These are phyloP conservation scores for Erithacus rubecula DNA, from an alignment of 2,797 vertebrate genomes.

Conservation along the genomic window DNA sequence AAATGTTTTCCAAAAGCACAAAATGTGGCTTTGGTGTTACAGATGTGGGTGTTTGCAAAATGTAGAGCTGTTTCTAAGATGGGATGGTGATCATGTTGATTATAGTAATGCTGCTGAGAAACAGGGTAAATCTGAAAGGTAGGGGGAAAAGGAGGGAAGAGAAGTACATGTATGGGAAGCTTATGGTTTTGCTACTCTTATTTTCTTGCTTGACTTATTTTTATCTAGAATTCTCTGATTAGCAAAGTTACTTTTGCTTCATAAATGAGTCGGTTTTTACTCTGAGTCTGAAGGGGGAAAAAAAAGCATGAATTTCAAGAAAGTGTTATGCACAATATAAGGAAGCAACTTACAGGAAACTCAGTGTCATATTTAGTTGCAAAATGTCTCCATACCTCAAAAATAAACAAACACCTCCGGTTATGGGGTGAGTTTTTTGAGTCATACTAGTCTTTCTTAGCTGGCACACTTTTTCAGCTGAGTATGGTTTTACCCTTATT, in stretches of 20 bases:
- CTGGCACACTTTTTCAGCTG: not conserved
- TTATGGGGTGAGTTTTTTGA: not conserved
- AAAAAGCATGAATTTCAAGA: not conserved
- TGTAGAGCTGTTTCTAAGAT: not conserved
- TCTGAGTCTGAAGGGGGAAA: not conserved
- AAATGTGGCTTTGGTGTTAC: not conserved
- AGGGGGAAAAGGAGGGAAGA: not conserved
- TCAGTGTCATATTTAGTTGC: constrained; percentile 16
- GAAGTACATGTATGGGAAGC: not conserved
- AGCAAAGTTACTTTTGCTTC: constrained; percentile 13
- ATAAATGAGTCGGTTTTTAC: constrained; percentile 10
- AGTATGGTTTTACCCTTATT: not conserved
- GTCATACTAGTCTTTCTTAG: constrained; percentile 1
- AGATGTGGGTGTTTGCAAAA: not conserved
- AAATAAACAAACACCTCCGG: constrained; percentile 48
- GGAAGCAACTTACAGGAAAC: constrained; percentile 54
- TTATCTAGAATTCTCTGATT: not conserved
- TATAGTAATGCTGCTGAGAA: not conserved
- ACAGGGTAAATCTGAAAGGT: not conserved
- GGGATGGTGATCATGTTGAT: not conserved
- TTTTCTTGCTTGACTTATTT: not conserved
- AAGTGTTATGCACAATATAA: not conserved
- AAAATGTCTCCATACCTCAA: constrained; percentile 43
- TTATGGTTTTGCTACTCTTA: not conserved
- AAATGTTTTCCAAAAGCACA: not conserved